phyloP scores from a whole-genome alignment of 2,113 vertebrate genomes.

The Carassius gibelio region DNA sequence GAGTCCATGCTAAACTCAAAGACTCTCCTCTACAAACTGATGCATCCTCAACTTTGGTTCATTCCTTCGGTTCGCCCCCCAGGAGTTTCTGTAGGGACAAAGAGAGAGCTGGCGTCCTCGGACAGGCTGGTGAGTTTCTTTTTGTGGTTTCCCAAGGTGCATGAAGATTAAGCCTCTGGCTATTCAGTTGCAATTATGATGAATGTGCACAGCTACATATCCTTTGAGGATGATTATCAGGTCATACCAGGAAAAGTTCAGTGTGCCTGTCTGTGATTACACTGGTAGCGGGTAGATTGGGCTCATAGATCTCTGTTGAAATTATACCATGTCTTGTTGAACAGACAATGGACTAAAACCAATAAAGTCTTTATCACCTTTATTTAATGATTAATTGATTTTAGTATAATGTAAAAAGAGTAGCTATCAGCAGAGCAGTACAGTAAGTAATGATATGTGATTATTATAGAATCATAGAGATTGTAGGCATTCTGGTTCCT shows the following conservation, averaged over 20 bases:
- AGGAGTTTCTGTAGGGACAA: slow-evolving; percentile 61
- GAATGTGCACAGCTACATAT: not conserved
- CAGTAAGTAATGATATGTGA: not conserved
- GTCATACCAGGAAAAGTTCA: not conserved
- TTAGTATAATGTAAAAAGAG: not conserved
- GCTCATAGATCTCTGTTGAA: not conserved
- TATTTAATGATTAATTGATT: not conserved
- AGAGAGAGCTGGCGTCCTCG: slow-evolving; percentile 63
- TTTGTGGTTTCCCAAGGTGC: slow-evolving; percentile 6
- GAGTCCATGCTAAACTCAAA: slow-evolving; percentile 35
- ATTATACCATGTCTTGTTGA: not conserved
- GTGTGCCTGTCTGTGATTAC: slow-evolving; percentile 24
- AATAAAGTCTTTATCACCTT: not conserved
- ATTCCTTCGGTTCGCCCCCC: slow-evolving; percentile 48
- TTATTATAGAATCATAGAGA: not conserved
- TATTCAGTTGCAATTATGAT: not conserved
- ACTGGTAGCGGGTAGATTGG: slow-evolving; percentile 28
- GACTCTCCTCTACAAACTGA: slow-evolving; percentile 39
- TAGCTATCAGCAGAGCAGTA: not conserved
- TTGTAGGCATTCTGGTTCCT: too few relatives aligned
- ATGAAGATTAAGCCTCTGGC: not conserved
- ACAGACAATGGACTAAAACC: not conserved
- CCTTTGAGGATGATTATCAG: not conserved
- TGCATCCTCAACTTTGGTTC: not conserved
- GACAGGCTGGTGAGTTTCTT: slow-evolving; percentile 79